These are phyloP conservation scores for Euwallacea similis DNA, from an alignment of 1,140 invertebrate genomes.

Conservation along the genomic window DNA sequence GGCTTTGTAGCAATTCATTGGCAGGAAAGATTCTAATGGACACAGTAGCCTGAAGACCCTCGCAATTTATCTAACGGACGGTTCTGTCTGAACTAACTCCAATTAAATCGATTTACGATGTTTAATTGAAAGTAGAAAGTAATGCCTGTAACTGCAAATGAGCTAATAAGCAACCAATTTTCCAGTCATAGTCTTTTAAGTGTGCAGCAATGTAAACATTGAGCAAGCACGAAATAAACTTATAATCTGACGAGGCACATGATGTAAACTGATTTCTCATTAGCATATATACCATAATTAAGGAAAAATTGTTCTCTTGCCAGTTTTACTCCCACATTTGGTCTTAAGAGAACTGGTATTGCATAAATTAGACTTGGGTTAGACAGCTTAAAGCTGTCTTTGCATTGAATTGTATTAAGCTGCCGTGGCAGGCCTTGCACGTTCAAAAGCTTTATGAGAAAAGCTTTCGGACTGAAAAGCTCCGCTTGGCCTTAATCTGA, in stretches of 20 bases:
- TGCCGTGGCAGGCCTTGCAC: not conserved
- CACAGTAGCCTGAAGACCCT: too few species aligned
- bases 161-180: slow-evolving; percentile 16
- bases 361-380: slow-evolving; percentile 28
- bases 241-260: slow-evolving; percentile 27
- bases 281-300: slow-evolving; percentile 31
- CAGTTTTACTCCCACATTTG: slow-evolving; percentile 36
- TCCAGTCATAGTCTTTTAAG: slow-evolving; percentile 10
- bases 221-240: slow-evolving; percentile 24
- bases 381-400: slow-evolving; percentile 4
- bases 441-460: not conserved
- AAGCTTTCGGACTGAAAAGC: not conserved
- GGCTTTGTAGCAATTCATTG: too few species aligned
- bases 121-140: too few species aligned
- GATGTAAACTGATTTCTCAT: slow-evolving; percentile 36
- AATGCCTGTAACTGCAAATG: not conserved
- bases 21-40: too few species aligned
- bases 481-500: not conserved
- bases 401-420: slow-evolving; percentile 3
- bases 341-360: slow-evolving; percentile 29
- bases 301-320: slow-evolving; percentile 26
- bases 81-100: too few species aligned
- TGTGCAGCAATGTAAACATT: slow-evolving; percentile 10
- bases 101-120: too few species aligned
- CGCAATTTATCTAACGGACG: too few species aligned